phyloP scores from a whole-genome alignment of 2,888 invertebrate species.

The Leucoptera coffeella region DNA sequence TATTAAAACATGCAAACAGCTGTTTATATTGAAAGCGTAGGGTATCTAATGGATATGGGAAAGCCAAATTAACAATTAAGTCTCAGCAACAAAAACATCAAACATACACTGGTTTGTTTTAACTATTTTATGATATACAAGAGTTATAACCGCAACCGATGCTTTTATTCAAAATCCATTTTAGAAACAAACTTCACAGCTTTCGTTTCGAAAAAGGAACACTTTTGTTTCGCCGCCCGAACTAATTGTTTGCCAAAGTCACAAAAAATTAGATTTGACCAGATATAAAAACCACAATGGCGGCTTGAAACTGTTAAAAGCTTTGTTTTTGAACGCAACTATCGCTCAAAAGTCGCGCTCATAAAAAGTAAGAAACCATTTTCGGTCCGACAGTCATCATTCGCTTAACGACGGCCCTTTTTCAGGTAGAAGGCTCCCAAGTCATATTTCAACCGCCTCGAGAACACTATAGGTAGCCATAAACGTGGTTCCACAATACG shows the following conservation, averaged over 20 bases:
- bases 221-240: conserved; percentile 8
- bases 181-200: too few species aligned
- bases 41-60: too few species aligned
- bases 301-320: conserved; percentile 19
- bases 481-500: conserved; percentile 49
- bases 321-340: conserved; percentile 24
- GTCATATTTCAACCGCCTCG: conserved; percentile 47
- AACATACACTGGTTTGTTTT: too few species aligned
- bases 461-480: conserved; percentile 32
- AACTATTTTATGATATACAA: too few species aligned
- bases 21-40: too few species aligned
- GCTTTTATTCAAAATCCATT: too few species aligned
- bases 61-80: too few species aligned
- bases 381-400: conserved; percentile 43
- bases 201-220: too few species aligned
- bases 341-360: conserved; percentile 17
- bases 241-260: neutral
- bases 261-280: conserved; percentile 2
- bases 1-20: too few species aligned
- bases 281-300: conserved; percentile 4
- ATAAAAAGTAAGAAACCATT: conserved; percentile 33
- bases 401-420: conserved; percentile 41
- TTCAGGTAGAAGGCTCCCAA: conserved; percentile 46
- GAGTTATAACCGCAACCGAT: too few species aligned
- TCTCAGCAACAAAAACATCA: too few species aligned